Base-by-base conservation (phyloP, 2,888 invertebrate genomes). In the Dryomyza anilis region DNA sequence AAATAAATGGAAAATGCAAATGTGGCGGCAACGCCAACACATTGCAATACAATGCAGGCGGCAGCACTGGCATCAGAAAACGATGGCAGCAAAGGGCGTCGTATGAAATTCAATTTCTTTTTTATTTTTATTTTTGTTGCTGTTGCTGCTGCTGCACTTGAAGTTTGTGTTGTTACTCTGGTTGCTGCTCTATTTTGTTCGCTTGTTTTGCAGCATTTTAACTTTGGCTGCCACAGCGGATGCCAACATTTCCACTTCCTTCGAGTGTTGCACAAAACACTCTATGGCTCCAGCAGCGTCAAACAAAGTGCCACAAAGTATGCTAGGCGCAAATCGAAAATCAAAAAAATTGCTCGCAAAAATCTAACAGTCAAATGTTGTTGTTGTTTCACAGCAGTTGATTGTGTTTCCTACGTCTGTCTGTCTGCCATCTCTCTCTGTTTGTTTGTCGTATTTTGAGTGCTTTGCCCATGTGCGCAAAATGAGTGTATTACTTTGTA, bases 241-340 rank as follows among this genome's bases (percentile, higher is more conserved):
- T 16, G 43, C 43, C 4, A 43, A 19, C 16, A 43, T 43, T 43
- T 43, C 43, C 43, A 43, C 43, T 43, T 43, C 43, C 43, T n/a
- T 19, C 16, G 16, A 43, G 19, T n/a, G n/a, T n/a, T n/a, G n/a
- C n/a, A 2, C 25, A 43, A 30, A 14, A 46, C 2, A 14, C 19
- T 12, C 27, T 23, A 45, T 16, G 12, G 3, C 39, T 14, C 27
- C 16, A 16, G 21, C 16, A 43, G 7, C 25, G n/a, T 19, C 10
- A 58, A 57, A 39, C 16, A 12, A 58, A 39, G 39, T 39, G 39
- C 12, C 39, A n/a, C 39, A 39, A 39, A 39, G 39, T 39, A n/a
- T 39, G 39, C n/a, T n/a, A n/a, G n/a, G 39, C 39, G 39, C 39
- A 39, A 39, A 39, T 39, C 39, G n/a, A 39, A 39, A n/a, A n/a